phyloP scores from a whole-genome alignment of 2,113 vertebrate species.

The Trichechus manatus region DNA sequence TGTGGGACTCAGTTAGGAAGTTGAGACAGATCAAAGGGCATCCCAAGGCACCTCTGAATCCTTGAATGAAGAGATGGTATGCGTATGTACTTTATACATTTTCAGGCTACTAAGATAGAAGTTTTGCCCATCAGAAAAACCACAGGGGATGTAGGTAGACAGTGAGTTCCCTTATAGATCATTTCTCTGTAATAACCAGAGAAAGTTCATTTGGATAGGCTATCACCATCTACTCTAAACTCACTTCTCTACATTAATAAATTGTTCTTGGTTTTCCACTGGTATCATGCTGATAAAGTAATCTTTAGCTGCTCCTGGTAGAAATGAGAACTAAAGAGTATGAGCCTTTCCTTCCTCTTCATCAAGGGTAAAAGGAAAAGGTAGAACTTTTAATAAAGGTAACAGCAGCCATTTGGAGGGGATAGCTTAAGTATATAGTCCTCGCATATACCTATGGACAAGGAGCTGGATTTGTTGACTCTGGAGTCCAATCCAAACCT shows the following conservation, averaged over 20 bases:
- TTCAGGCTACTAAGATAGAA: not conserved
- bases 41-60: not conserved
- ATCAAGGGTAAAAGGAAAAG: not conserved
- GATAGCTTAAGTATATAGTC: not conserved
- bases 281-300: not conserved
- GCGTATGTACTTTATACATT: not conserved
- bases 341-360: not conserved
- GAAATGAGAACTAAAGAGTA: conserved; percentile 55
- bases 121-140: conserved; percentile 14
- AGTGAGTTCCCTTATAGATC: not conserved
- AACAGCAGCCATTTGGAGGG: not conserved
- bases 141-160: not conserved
- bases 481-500: not conserved
- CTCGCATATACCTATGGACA: not conserved
- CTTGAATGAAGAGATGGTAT: conserved; percentile 19
- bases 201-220: not conserved
- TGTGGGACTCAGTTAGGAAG: conserved; percentile 29
- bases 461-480: conserved; percentile 35
- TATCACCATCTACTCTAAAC: not conserved
- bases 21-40: not conserved
- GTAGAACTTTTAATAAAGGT: conserved; percentile 8
- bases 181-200: conserved; percentile 1
- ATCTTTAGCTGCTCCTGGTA: not conserved
- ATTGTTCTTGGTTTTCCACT: not conserved
- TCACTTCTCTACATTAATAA: conserved; percentile 11